These are phyloP conservation scores for Platycercus adscitus DNA, from an alignment of 2,113 vertebrate species.

Conservation along the genomic window DNA sequence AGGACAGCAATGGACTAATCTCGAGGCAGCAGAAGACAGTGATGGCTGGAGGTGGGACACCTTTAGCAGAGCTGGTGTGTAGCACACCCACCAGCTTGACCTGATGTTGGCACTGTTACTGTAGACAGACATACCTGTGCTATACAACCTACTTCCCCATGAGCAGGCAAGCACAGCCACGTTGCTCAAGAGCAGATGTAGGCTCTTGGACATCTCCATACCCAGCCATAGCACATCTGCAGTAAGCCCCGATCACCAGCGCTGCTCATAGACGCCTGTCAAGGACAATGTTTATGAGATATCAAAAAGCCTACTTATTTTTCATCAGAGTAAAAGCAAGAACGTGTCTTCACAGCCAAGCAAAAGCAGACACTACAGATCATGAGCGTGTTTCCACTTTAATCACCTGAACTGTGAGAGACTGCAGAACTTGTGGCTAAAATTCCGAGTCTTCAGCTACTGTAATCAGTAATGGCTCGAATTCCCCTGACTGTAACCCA, in stretches of 20 bases:
- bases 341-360: not conserved
- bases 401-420: not conserved
- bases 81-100: not conserved
- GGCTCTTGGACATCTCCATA: not conserved
- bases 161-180: not conserved
- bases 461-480: constrained; percentile 5
- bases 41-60: not conserved
- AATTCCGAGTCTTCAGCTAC: constrained; percentile 5
- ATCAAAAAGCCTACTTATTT: not conserved
- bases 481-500: not conserved
- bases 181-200: rapidly evolving
- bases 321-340: not conserved
- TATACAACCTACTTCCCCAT: not conserved
- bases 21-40: not conserved
- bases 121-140: not conserved
- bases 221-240: not conserved
- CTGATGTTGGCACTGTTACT: not conserved
- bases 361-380: not conserved
- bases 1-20: not conserved
- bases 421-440: not conserved
- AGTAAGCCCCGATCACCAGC: not conserved
- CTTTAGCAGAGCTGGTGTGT: not conserved
- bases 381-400: not conserved
- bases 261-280: rapidly evolving
- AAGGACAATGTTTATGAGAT: not conserved